Conservation (phyloP, 2,888 invertebrate species). For the Bhutanitis thaidina region DNA sequence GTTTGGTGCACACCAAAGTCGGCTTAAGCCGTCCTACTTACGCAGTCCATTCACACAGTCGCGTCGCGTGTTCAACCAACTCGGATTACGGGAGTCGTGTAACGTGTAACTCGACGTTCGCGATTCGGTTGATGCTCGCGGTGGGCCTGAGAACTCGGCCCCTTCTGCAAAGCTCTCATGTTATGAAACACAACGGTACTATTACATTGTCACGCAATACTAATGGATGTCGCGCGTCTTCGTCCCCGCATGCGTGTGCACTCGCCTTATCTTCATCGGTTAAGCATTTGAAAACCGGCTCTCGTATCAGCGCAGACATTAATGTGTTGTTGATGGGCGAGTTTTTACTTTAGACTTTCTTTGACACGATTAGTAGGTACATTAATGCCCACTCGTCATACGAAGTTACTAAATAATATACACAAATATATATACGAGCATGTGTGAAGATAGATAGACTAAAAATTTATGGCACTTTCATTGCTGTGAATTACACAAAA, state of each 20-base stretch:
- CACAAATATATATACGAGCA: too few species aligned
- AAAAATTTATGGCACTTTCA: too few species aligned
- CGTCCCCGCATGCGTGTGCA: conserved; percentile 19
- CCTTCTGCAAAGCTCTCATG: conserved; percentile 62
- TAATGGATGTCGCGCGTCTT: conserved; percentile 44
- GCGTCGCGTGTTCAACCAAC: conserved; percentile 47
- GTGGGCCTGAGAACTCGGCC: conserved; percentile 41
- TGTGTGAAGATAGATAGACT: too few species aligned
- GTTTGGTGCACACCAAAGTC: conserved; percentile 21
- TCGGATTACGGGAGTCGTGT: conserved; percentile 52
- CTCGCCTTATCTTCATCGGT: conserved; percentile 39
- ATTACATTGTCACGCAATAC: conserved; percentile 66
- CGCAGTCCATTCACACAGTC: conserved; percentile 46
- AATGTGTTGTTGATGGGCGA: conserved; percentile 40
- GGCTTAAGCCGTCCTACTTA: conserved; percentile 19
- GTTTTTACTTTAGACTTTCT: conserved; percentile 32
- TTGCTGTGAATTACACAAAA: neutral
- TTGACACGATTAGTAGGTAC: neutral
- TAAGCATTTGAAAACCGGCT: conserved; percentile 56
- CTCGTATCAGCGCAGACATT: conserved; percentile 41
- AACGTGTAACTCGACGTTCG: conserved; percentile 42
- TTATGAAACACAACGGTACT: conserved; percentile 63
- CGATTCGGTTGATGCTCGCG: conserved; percentile 48
- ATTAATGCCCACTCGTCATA: neutral
- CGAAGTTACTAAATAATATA: too few species aligned